Conservation (phyloP, 2,888 invertebrate genomes). For the Meiosimyza decipiens region DNA sequence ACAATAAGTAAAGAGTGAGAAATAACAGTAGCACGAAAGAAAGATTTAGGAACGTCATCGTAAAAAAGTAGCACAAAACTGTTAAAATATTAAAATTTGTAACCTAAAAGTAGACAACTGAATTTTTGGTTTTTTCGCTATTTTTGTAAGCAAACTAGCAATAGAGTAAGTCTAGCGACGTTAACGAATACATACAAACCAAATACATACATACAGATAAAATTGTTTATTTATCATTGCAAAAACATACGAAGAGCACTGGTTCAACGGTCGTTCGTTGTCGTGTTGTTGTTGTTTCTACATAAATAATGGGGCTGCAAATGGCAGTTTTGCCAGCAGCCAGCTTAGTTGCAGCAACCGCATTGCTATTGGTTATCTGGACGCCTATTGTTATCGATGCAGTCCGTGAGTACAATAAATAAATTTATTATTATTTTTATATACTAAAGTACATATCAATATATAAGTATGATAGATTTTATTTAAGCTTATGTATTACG, state of each 20-base stretch:
- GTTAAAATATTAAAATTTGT: background rate
- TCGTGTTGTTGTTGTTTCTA: slow-evolving; percentile 39
- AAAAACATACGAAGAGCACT: no score
- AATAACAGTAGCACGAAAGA: background rate
- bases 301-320: slow-evolving; percentile 67
- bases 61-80: no score
- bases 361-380: slow-evolving; percentile 61
- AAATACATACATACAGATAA: no score
- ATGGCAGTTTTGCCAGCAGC: slow-evolving; percentile 63
- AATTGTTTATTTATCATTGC: slow-evolving; percentile 34
- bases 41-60: background rate
- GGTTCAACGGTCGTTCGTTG: slow-evolving; percentile 10
- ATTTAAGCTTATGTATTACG: no score
- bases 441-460: no score
- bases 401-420: slow-evolving; percentile 64
- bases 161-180: slow-evolving; percentile 59
- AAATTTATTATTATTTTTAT: slow-evolving; percentile 26
- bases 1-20: background rate
- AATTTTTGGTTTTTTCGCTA: background rate
- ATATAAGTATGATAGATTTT: no score
- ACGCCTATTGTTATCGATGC: slow-evolving; percentile 63
- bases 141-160: slow-evolving; percentile 43
- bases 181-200: no score
- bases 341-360: slow-evolving; percentile 63
- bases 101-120: slow-evolving; percentile 10